Base-by-base conservation (phyloP, 1,140 invertebrate species). In the Drosophila orosa region DNA sequence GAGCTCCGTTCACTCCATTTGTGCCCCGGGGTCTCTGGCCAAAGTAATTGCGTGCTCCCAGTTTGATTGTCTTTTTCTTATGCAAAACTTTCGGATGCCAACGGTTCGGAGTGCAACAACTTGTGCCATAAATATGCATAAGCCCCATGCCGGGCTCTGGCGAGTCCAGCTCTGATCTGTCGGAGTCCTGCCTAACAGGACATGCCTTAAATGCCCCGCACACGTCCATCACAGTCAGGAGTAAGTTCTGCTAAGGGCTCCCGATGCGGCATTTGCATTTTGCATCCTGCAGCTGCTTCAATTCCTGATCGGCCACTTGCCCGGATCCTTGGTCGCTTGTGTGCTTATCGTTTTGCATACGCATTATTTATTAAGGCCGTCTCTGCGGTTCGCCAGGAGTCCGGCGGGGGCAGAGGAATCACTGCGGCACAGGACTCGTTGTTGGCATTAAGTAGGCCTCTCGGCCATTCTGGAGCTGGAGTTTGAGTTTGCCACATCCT, bases 101-200 rank as follows among this genome's bases (percentile, higher is more conserved):
- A 66, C 55, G 59, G 59, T 71, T 57, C 40, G 60, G 44, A 73
- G 63, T 62, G 62, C 79, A 80, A 69, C 63, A 89, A 89, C 62
- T 89, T 89, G 63, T 60, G 60, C 42, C 62, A 80, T 87, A 69
- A 87, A 87, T 87, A 87, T 87, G 84, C 84, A 87, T 84, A 83
- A 83, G 80, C 79, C 56, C 10, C 39, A 42, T 31, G 50, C 45
- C 42, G 19, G 35, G n/a, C 27, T 13, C 37, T 10, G 29, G 71
- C 12, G 13, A 50, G 24, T 27, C 13, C 42, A 12, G 29, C 27
- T 31, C 29, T 33, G 47, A 54, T 67, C 58, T 48, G 65, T 71
- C 44, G 56, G 72, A 74, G 74, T 82, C 59, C 75, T 78, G 83
- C 24, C 55, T 37, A 73, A 67, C 62, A 72, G 78, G 45, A 78